These are phyloP conservation scores for Charadrius vociferus DNA, from an alignment of 2,113 vertebrate genomes.

Conservation along the genomic window DNA sequence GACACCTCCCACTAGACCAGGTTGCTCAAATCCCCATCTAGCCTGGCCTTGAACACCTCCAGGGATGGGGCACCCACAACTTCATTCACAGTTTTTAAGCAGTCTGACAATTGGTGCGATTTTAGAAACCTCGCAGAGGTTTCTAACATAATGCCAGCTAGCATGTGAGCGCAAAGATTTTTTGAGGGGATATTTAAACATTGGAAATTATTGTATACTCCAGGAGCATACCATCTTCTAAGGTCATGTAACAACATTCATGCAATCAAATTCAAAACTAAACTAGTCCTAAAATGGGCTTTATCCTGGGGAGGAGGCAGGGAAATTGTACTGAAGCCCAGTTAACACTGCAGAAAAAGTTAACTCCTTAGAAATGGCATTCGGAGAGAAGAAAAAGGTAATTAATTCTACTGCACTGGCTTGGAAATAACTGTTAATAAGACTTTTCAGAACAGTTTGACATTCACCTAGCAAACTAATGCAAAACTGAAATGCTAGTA, in stretches of 20 bases:
- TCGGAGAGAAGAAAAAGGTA: neutral
- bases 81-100: neutral
- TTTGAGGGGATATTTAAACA: neutral
- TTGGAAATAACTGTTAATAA: neutral
- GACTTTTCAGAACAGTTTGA: neutral
- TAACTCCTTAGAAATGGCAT: neutral
- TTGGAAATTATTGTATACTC: neutral
- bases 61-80: neutral
- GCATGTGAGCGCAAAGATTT: neutral
- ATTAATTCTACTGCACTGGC: neutral
- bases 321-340: neutral
- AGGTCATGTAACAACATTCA: neutral
- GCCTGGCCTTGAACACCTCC: neutral
- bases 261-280: neutral
- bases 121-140: neutral
- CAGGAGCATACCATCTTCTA: neutral
- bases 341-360: neutral
- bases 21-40: neutral
- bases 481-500: neutral
- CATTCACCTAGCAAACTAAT: neutral
- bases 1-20: neutral
- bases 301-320: neutral
- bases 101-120: neutral
- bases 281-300: neutral
- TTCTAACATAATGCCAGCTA: neutral